Base-by-base conservation (phyloP, 2,888 invertebrate genomes). In the Linhomoeus sp. region DNA sequence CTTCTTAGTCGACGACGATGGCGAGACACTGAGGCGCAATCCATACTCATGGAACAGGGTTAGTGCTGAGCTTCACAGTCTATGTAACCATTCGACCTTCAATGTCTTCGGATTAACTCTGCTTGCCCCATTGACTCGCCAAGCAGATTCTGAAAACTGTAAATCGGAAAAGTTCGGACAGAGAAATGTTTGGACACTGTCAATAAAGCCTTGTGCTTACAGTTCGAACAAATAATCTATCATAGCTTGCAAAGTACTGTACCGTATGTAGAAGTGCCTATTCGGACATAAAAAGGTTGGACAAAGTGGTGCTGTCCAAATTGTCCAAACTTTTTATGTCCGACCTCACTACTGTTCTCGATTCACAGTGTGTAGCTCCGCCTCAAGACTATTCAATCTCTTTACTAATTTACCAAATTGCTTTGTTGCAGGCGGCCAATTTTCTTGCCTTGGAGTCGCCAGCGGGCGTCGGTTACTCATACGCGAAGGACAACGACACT, bases 381-480 rank as follows among this genome's bases (percentile, higher is more conserved):
- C n/a, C n/a, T n/a, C n/a, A n/a, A n/a, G 15, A n/a, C 5, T 7
- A n/a, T 38, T 7, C 38, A 14, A n/a, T 38, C 19, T 14, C 9
- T n/a, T 14, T 14, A 38, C 19, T 38, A n/a, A n/a, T 7, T 38
- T n/a, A 5, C 12, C 5, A n/a, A 9, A 38, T n/a, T 12, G 7
- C 5, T 7, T 15, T 15, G n/a, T 25, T 50, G n/a, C 26, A 70
- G 68, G 55, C 65, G 22, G 68, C 70, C 12, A 72, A 71, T 53
- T 66, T 72, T 48, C 49, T 72, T 37, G 72, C 67, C 53, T 49
- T 72, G 45, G 72, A 72, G 56, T 65, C 71, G 2, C 72, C 72
- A 17, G 71, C 70, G 17, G 71, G 72, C 33, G 72, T 72, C 29
- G 72, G 72, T 0, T 72, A 61, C 53, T 70, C 70, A 1, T 72